phyloP scores from a whole-genome alignment of 2,888 invertebrate species.

The Onthophagus sagittarius region DNA sequence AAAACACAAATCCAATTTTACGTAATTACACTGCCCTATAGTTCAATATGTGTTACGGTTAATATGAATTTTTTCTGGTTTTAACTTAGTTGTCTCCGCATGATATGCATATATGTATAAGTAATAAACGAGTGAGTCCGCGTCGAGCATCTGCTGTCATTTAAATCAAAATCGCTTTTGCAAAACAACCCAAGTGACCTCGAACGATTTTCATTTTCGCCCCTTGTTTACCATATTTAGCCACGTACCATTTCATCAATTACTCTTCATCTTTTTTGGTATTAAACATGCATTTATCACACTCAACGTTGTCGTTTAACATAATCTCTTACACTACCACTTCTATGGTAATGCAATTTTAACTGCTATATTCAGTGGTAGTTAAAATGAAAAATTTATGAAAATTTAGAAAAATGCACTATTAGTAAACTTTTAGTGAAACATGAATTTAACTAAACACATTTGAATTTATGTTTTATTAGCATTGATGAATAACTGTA shows the following conservation, averaged over 20 bases:
- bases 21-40: constrained; percentile 3
- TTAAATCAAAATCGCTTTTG: background rate
- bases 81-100: background rate
- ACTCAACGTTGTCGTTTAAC: background rate
- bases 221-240: background rate
- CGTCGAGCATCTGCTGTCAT: background rate
- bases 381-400: no score
- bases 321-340: no score
- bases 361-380: no score
- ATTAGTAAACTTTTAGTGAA: no score
- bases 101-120: background rate
- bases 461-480: no score
- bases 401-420: no score
- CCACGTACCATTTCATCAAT: background rate
- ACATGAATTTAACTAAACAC: no score
- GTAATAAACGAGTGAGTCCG: background rate
- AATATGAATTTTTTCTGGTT: background rate
- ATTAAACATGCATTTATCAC: background rate
- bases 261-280: background rate
- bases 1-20: constrained; percentile 14
- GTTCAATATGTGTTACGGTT: constrained; percentile 6
- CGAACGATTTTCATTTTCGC: background rate
- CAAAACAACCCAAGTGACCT: background rate
- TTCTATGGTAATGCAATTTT: no score
- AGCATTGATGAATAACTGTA: no score